A percentile compares a stretch with the other conserved stretches of the same genome.
These are phyloP conservation scores for Dasysyrphus albostriatus DNA, from an alignment of 2,888 invertebrate genomes.

Conservation along the genomic window DNA sequence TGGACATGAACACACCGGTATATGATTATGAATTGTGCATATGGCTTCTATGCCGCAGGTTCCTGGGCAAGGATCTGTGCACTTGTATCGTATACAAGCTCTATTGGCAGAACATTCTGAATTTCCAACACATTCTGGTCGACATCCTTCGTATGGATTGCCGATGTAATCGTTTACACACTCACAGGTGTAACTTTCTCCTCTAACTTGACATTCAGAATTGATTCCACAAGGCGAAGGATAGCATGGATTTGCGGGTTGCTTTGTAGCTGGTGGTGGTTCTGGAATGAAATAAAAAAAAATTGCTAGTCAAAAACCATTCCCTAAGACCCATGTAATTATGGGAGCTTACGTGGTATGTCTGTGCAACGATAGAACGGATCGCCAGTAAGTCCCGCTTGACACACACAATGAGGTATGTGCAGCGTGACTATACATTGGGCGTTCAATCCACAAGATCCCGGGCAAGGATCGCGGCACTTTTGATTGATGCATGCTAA, in stretches of 20 bases:
- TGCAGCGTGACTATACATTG: conserved; percentile 91
- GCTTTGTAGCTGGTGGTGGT: conserved; percentile 76
- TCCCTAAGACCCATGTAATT: conserved; percentile 35
- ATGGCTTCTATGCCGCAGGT: conserved; percentile 93
- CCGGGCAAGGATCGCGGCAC: conserved; percentile 90
- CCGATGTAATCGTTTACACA: conserved; percentile 88
- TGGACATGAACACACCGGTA: conserved; percentile 87
- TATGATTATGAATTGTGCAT: conserved; percentile 89
- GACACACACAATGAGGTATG: conserved; percentile 90
- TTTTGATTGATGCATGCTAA: conserved; percentile 89
- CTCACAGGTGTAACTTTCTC: conserved; percentile 86
- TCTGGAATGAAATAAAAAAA: conserved; percentile 76
- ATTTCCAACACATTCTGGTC: conserved; percentile 94
- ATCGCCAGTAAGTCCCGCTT: conserved; percentile 88
- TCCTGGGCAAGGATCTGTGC: conserved; percentile 92
- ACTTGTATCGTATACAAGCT: conserved; percentile 92
- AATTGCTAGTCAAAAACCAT: neutral
- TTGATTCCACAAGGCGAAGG: conserved; percentile 90
- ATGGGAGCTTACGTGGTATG: conserved; percentile 79
- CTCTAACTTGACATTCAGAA: conserved; percentile 86
- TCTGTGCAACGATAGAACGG: conserved; percentile 88
- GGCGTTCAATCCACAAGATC: conserved; percentile 90
- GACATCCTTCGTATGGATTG: conserved; percentile 90
- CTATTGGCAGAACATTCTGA: conserved; percentile 93
- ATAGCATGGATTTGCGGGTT: conserved; percentile 87